Evolutionary conservation across 2,888 invertebrate species (phyloP), one percentile per base, ranked within the genome.

Genomic region (Andrena camellia): DNA sequence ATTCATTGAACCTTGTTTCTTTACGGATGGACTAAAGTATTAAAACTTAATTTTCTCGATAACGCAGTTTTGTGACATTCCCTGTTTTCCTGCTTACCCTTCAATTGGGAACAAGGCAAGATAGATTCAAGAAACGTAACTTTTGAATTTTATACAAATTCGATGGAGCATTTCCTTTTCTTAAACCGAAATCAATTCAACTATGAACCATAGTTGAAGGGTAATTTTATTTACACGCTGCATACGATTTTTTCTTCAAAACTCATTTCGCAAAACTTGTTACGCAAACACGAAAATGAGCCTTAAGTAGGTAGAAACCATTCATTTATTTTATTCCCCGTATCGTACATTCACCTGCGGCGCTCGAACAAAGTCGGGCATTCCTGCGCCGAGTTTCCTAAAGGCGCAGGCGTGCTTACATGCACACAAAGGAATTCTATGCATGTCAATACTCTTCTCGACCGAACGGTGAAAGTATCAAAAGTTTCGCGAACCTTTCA

Each of bases 391-490:
- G 62, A 62, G 62, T 81, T 81, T 81, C 82, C 57, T 62, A 76
- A 76, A 71, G 66, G 70, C 75, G 62, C 81, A 35, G 57, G 50
- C 73, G 57, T 71, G 54, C 50, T 52, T 33, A 48, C 62, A 48
- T 67, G 26, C 48, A 54, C 77, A 78, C 71, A 81, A 68, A 71
- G 82, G 82, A 81, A 83, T 76, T 83, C 77, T 72, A 60, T 54
- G 64, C 71, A 54, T 29, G 72, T 60, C 69, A 42, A 73, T 77
- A 70, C 52, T 84, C 84, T 72, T 82, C 84, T 79, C 71, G 59
- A 8, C 6, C 71, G 76, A 50, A 77, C 33, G 76, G 88, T 83
- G 88, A 88, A 88, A 88, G 88, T 88, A 73, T 81, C 76, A 71
- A 78, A 84, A 86, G 81, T 83, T 83, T 80, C 81, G 71, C 82